A percentile compares a stretch with the other conserved stretches of the same genome.
These are phyloP conservation scores for Azemiops feae DNA, from an alignment of 2,113 vertebrate species.

Conservation along the genomic window DNA sequence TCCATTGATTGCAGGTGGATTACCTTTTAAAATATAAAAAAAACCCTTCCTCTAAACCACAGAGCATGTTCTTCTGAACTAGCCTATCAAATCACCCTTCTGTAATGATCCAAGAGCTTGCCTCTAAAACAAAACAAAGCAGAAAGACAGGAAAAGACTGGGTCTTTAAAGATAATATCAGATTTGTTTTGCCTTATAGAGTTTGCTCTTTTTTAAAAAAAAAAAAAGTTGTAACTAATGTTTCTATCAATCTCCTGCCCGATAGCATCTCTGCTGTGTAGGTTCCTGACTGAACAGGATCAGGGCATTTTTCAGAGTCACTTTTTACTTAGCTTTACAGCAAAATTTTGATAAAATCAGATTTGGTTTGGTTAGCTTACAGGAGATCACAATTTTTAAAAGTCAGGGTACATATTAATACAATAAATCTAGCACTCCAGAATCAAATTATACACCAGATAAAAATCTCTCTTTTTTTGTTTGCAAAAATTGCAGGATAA, in stretches of 20 bases:
- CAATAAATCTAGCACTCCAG: conserved; percentile 68
- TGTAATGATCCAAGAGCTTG: conserved; percentile 6
- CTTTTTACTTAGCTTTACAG: conserved; percentile 50
- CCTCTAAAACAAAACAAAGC: neutral
- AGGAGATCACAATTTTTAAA: conserved; percentile 65
- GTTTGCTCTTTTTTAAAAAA: neutral
- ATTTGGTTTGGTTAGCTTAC: conserved; percentile 49
- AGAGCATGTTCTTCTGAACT: neutral
- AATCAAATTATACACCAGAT: conserved; percentile 60
- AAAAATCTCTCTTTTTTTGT: conserved; percentile 62
- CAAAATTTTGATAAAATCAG: conserved; percentile 65
- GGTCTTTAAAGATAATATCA: conserved; percentile 39
- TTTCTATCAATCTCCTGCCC: conserved; percentile 24
- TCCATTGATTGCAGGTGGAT: neutral
- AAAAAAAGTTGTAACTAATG: conserved; percentile 38
- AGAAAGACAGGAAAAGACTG: neutral
- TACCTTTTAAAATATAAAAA: neutral
- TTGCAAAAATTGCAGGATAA: conserved; percentile 60
- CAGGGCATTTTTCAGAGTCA: conserved; percentile 60
- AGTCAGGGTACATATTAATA: conserved; percentile 60
- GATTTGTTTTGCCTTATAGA: conserved; percentile 21
- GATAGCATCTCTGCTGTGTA: conserved; percentile 56
- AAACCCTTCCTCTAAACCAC: neutral
- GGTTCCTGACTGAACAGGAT: conserved; percentile 53
- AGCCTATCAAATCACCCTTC: neutral